Evolutionary conservation across 2,888 invertebrate species (phyloP).

Genomic region (Muschampia staudingeri): DNA sequence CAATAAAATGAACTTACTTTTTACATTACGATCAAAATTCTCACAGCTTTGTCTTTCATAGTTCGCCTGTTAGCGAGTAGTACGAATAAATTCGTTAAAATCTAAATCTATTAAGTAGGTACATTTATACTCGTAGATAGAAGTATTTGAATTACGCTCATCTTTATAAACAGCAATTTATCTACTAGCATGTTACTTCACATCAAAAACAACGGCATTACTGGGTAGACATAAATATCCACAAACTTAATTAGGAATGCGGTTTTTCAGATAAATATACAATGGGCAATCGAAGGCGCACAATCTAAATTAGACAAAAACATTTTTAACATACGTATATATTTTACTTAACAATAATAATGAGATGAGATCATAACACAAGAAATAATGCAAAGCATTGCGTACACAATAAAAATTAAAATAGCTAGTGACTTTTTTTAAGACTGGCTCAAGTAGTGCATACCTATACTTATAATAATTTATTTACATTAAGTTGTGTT

Average conservation of each 20-base stretch:
- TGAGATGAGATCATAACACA: conserved; percentile 44
- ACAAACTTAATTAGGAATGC: background rate
- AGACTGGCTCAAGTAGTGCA: background rate
- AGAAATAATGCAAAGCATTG: conserved; percentile 30
- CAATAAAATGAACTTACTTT: conserved; percentile 87
- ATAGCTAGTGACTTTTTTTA: conserved; percentile 7
- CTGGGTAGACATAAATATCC: background rate
- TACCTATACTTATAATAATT: background rate
- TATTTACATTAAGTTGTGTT: background rate
- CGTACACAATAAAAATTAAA: background rate
- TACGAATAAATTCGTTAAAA: conserved; percentile 89
- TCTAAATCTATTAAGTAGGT: conserved; percentile 85
- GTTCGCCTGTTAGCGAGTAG: conserved; percentile 88
- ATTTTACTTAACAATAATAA: conserved; percentile 16
- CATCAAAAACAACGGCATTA: background rate
- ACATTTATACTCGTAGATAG: conserved; percentile 73
- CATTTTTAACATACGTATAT: background rate
- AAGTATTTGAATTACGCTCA: conserved; percentile 70
- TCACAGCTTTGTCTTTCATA: conserved; percentile 92
- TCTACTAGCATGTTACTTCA: background rate
- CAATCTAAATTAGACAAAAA: background rate
- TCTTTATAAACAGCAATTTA: conserved; percentile 33
- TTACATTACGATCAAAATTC: conserved; percentile 90
- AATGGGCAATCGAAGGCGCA: background rate
- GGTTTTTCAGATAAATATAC: background rate